phyloP scores from a whole-genome alignment of 2,888 invertebrate species.

The Lagria hirta region DNA sequence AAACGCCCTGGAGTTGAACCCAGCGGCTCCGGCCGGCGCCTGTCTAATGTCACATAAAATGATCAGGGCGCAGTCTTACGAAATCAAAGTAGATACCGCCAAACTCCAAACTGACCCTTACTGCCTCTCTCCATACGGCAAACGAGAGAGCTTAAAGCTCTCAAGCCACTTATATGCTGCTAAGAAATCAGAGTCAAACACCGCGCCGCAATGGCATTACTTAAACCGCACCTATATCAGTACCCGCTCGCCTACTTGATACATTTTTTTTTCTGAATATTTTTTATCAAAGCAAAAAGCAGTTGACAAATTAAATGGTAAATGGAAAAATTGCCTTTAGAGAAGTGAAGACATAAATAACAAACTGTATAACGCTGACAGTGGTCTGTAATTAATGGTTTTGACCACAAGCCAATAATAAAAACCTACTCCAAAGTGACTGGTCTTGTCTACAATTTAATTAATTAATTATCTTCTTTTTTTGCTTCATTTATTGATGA shows the following conservation, averaged over 20 bases:
- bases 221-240: conserved; percentile 8
- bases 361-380: too few species aligned
- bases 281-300: background rate
- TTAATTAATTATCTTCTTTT: too few species aligned
- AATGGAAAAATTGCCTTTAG: too few species aligned
- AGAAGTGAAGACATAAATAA: too few species aligned
- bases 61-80: conserved; percentile 29
- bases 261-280: background rate
- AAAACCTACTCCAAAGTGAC: too few species aligned
- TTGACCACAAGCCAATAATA: too few species aligned
- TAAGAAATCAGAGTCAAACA: conserved; percentile 30
- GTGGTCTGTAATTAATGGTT: too few species aligned
- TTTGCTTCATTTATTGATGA: too few species aligned
- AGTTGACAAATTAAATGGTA: too few species aligned
- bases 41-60: conserved; percentile 39
- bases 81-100: conserved; percentile 24
- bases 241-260: conserved; percentile 4
- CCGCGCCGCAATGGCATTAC: conserved; percentile 10
- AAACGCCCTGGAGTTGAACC: conserved; percentile 17
- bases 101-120: conserved; percentile 12
- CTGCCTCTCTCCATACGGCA: conserved; percentile 9
- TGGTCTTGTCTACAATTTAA: too few species aligned
- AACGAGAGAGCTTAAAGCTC: conserved; percentile 18
- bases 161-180: conserved; percentile 34
- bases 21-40: conserved; percentile 43